Conservation (phyloP, 1,140 invertebrate genomes). For the Cheumatopsyche charites region DNA sequence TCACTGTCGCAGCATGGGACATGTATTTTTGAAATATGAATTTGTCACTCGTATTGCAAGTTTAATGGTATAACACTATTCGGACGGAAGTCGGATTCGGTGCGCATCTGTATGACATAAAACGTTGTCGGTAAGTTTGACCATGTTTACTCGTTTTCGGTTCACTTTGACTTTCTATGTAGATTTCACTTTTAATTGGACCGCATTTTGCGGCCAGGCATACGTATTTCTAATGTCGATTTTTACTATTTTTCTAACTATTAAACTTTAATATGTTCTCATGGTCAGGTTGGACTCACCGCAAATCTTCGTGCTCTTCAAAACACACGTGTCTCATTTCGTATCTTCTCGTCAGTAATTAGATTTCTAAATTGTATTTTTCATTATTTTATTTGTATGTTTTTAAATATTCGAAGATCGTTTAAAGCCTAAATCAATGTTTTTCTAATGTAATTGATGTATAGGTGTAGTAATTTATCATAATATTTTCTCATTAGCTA, state of each 20-base stretch:
- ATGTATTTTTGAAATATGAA: neutral
- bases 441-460: neutral
- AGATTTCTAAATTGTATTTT: too few species aligned
- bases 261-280: neutral
- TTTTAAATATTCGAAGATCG: neutral
- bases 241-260: neutral
- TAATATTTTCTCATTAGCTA: constrained; percentile 14
- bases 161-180: constrained; percentile 14
- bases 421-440: neutral
- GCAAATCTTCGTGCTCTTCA: too few species aligned
- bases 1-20: too few species aligned
- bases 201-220: neutral
- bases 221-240: too few species aligned
- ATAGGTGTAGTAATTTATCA: neutral
- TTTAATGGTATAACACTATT: neutral
- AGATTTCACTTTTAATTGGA: constrained; percentile 20
- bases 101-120: neutral
- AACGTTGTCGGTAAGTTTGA: too few species aligned
- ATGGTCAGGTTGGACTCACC: too few species aligned
- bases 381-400: too few species aligned
- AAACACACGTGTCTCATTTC: too few species aligned
- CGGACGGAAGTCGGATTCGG: neutral
- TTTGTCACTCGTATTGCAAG: neutral
- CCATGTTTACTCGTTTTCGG: too few species aligned
- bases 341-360: too few species aligned